These are phyloP conservation scores for Apus apus DNA, from an alignment of 2,113 vertebrate genomes.

Conservation along the genomic window DNA sequence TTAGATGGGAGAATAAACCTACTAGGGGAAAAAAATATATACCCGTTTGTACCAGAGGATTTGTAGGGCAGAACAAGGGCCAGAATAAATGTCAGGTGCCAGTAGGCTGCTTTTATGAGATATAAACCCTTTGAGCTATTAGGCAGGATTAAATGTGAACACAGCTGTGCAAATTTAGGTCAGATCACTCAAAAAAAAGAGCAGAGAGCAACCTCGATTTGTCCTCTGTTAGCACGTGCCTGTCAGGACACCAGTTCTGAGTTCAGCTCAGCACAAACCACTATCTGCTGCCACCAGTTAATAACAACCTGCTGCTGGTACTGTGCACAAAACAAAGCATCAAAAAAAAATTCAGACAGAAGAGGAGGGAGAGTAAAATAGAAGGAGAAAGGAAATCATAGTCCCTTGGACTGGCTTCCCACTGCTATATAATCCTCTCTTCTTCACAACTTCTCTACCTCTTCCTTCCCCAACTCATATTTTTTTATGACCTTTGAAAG, in stretches of 20 bases:
- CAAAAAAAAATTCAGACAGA: not conserved
- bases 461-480: not conserved
- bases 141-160: conserved; percentile 52
- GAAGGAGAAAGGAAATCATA: not conserved
- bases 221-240: conserved; percentile 1
- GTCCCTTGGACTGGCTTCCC: not conserved
- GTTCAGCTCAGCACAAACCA: conserved; percentile 13
- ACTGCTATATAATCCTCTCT: not conserved
- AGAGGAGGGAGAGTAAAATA: not conserved
- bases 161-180: conserved; percentile 62
- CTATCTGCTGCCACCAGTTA: conserved; percentile 25
- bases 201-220: not conserved
- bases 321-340: not conserved
- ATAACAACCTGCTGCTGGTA: not conserved
- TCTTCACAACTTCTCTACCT: not conserved
- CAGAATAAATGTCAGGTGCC: conserved; percentile 27
- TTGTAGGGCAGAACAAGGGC: not conserved
- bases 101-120: not conserved
- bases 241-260: not conserved
- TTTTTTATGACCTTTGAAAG: not conserved
- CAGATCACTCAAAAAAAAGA: not conserved
- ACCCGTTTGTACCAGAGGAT: not conserved
- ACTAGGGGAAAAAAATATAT: not conserved
- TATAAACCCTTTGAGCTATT: conserved; percentile 43
- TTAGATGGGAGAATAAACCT: not conserved